A percentile compares a stretch with the other conserved stretches of the same genome.
These are phyloP conservation scores for Parnassius orleans DNA, from an alignment of 2,888 invertebrate genomes.

Conservation along the genomic window DNA sequence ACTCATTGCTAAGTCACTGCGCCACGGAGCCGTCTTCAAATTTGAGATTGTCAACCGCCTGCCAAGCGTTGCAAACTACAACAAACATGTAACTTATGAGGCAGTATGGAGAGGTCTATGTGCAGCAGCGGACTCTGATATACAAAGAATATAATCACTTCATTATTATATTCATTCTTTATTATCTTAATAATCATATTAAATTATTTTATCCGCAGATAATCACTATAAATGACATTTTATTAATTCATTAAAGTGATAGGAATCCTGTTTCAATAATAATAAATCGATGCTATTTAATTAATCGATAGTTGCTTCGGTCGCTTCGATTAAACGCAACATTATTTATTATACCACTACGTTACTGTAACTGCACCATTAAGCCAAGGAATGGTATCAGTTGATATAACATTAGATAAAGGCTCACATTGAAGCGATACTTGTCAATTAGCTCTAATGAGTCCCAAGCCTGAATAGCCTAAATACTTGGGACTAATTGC, in stretches of 20 bases:
- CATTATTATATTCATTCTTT: no score
- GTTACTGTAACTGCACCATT: neutral
- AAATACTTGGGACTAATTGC: constrained; percentile 12
- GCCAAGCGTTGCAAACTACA: no score
- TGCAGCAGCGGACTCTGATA: no score
- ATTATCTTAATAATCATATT: no score
- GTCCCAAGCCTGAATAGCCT: neutral
- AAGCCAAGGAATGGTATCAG: constrained; percentile 14
- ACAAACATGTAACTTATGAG: no score
- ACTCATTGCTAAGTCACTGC: no score
- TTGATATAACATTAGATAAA: constrained; percentile 10
- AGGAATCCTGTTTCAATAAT: neutral
- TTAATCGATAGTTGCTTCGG: constrained; percentile 9
- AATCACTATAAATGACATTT: no score
- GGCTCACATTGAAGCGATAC: constrained; percentile 1
- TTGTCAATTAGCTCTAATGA: constrained; percentile 20
- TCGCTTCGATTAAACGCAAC: constrained; percentile 6
- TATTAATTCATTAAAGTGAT: neutral
- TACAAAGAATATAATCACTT: no score
- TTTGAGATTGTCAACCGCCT: no score
- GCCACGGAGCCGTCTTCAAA: no score
- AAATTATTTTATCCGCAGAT: no score
- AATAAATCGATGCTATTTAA: constrained; percentile 6
- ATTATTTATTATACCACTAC: constrained; percentile 12
- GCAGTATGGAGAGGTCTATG: no score